These are phyloP conservation scores for Darevskia nairensis DNA, from an alignment of 2,797 vertebrate genomes.

Conservation along the genomic window DNA sequence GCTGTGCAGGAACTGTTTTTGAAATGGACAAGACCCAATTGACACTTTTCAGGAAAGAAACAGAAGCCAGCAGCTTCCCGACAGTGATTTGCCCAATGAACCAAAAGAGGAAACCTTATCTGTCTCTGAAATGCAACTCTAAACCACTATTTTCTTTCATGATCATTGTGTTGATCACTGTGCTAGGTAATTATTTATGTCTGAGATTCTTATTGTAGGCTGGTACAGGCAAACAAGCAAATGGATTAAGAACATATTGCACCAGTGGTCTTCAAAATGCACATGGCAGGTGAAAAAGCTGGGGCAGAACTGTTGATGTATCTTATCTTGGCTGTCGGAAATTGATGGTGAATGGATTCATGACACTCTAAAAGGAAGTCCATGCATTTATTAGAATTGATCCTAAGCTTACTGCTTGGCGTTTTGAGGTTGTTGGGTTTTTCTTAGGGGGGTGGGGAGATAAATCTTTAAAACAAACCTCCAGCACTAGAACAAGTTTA, in stretches of 20 bases:
- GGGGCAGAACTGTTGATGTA: slow-evolving; percentile 56
- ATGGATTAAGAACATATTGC: slow-evolving; percentile 33
- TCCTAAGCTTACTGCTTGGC: slow-evolving; percentile 19
- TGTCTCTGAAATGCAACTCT: not conserved
- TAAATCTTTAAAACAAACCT: not conserved
- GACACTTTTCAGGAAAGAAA: slow-evolving; percentile 26
- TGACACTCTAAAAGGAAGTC: slow-evolving; percentile 49
- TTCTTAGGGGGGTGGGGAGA: not conserved
- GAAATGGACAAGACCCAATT: slow-evolving; percentile 23
- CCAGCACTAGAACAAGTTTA: not conserved
- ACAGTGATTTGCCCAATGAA: slow-evolving; percentile 10
- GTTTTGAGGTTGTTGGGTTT: not conserved
- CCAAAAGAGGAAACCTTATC: not conserved
- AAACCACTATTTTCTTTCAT: not conserved
- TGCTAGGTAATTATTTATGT: not conserved
- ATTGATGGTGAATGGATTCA: slow-evolving; percentile 64
- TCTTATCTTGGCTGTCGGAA: slow-evolving; percentile 72
- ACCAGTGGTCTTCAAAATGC: slow-evolving; percentile 43
- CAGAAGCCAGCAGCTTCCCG: not conserved
- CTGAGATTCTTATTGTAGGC: not conserved
- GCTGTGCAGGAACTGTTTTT: slow-evolving; percentile 46
- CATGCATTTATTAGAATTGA: slow-evolving; percentile 52
- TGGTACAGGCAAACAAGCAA: slow-evolving; percentile 1
- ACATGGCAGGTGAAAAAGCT: slow-evolving; percentile 61
- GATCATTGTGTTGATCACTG: not conserved